A percentile compares a stretch with the other conserved stretches of the same genome.
phyloP scores from a whole-genome alignment of 2,113 vertebrate species.

The Passer domesticus region DNA sequence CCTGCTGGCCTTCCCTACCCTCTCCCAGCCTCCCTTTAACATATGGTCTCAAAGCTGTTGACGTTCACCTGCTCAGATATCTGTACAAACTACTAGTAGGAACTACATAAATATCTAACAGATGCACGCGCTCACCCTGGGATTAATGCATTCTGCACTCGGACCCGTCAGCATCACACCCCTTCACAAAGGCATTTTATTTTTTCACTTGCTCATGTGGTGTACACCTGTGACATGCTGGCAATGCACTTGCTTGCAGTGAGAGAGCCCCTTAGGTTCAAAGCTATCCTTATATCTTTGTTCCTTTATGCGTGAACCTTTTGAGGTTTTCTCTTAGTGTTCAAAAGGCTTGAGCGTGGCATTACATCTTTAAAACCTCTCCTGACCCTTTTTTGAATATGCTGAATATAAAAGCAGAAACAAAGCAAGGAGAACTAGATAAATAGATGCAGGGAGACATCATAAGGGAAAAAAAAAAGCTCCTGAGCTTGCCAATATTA shows the following conservation, averaged over 20 bases:
- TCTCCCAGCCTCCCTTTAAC: not conserved
- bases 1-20: not conserved
- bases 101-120: conserved; percentile 9
- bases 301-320: conserved; percentile 41
- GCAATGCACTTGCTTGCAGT: not conserved
- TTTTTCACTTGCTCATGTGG: conserved; percentile 41
- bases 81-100: conserved; percentile 36
- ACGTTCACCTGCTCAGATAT: conserved; percentile 54
- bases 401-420: conserved; percentile 44
- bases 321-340: conserved; percentile 40
- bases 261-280: conserved; percentile 39
- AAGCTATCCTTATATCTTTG: conserved; percentile 40
- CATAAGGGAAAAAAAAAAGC: not conserved
- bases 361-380: conserved; percentile 55
- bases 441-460: conserved; percentile 52
- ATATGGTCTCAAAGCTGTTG: conserved; percentile 53
- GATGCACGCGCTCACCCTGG: not conserved
- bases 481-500: conserved; percentile 51
- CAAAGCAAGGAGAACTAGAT: conserved; percentile 24
- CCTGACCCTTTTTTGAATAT: conserved; percentile 63
- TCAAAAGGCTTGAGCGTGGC: conserved; percentile 34
- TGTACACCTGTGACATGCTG: conserved; percentile 45
- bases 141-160: conserved; percentile 29
- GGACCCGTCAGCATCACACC: conserved; percentile 52
- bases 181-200: conserved; percentile 9